phyloP scores from a whole-genome alignment of 1,140 invertebrate species.

The Polypedilum pembai region DNA sequence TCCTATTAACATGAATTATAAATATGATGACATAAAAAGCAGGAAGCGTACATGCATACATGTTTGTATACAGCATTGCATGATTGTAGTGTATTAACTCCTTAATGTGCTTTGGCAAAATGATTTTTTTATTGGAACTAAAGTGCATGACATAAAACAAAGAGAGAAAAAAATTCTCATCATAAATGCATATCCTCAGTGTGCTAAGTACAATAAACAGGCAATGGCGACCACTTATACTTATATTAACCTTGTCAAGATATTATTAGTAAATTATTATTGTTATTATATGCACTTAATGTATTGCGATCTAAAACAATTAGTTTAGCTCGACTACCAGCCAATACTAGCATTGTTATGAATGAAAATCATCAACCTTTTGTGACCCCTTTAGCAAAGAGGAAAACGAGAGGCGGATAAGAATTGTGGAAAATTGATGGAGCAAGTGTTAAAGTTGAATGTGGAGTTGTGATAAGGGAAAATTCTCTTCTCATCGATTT shows the following conservation, averaged over 20 bases:
- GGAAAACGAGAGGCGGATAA: not conserved
- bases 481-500: not conserved
- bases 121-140: constrained; percentile 14
- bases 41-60: not conserved
- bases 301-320: constrained; percentile 12
- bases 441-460: constrained; percentile 10
- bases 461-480: constrained; percentile 4
- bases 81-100: not conserved
- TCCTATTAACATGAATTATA: constrained; percentile 7
- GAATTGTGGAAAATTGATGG: not conserved
- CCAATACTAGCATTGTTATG: not conserved
- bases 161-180: not conserved
- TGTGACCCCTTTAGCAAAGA: not conserved
- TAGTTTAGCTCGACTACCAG: not conserved
- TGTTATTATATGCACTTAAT: not conserved
- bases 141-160: constrained; percentile 8
- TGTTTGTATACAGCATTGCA: constrained; percentile 1
- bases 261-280: not conserved
- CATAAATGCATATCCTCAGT: not conserved
- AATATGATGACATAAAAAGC: constrained; percentile 5
- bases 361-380: not conserved
- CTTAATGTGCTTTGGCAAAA: not conserved
- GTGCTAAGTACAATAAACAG: not conserved
- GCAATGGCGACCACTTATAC: not conserved
- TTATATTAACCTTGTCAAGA: constrained; percentile 13